Evolutionary conservation across 2,797 vertebrate genomes (phyloP).

Genomic region (Okamejei kenojei): DNA sequence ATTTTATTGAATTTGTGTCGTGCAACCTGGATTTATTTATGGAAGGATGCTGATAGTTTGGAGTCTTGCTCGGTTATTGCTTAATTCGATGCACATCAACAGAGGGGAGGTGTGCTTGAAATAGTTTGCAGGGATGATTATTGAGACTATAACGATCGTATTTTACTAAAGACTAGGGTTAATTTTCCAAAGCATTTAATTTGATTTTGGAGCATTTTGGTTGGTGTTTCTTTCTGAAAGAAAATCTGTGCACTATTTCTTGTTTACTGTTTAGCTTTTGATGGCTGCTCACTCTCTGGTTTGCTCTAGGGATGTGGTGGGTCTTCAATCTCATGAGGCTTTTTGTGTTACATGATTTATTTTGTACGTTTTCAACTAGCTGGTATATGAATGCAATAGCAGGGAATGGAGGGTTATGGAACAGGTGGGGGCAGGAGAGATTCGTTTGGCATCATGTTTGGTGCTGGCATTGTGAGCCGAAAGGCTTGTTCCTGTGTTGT

Average conservation of each 20-base stretch:
- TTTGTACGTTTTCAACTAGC: background rate
- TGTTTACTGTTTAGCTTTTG: background rate
- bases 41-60: background rate
- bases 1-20: background rate
- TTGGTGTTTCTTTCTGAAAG: background rate
- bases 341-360: background rate
- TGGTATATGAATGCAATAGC: background rate
- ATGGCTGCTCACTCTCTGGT: no score
- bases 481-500: no score
- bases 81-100: background rate
- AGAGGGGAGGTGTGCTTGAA: background rate
- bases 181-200: background rate
- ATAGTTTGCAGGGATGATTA: background rate
- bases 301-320: no score
- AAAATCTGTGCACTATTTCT: background rate
- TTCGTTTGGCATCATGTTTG: no score
- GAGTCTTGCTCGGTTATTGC: background rate
- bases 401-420: no score
- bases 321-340: background rate
- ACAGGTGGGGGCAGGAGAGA: no score
- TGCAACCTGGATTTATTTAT: background rate
- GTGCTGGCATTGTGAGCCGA: no score
- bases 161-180: background rate
- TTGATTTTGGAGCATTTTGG: background rate
- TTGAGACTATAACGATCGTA: background rate